Evolutionary conservation across 2,888 invertebrate genomes (phyloP).

Genomic region (Seira ritae): DNA sequence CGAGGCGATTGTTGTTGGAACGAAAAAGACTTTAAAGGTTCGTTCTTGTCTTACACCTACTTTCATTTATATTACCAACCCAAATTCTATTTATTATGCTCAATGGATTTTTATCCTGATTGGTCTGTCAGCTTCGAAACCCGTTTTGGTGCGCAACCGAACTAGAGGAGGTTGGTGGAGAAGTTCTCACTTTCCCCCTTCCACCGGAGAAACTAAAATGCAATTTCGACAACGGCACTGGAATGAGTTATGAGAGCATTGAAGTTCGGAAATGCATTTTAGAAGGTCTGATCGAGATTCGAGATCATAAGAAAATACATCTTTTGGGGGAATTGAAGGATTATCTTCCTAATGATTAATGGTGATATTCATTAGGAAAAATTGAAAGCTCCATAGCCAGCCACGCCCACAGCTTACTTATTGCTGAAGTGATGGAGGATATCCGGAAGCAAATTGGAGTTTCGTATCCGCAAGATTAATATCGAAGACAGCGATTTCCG

Average conservation of each 20-base stretch:
- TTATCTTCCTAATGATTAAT: too few relatives aligned
- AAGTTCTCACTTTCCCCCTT: slow-evolving; percentile 65
- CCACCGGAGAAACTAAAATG: slow-evolving; percentile 65
- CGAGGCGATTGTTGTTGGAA: slow-evolving; percentile 82
- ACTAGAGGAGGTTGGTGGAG: slow-evolving; percentile 53
- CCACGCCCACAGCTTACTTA: slow-evolving; percentile 82
- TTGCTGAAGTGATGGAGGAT: slow-evolving; percentile 85
- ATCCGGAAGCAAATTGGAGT: slow-evolving; percentile 84
- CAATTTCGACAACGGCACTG: slow-evolving; percentile 73
- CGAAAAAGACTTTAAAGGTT: slow-evolving; percentile 80
- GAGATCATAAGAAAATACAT: background rate
- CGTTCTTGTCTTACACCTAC: too few relatives aligned
- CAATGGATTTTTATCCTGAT: too few relatives aligned
- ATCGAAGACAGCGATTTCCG: too few relatives aligned
- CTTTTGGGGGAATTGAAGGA: background rate
- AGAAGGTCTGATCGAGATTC: slow-evolving; percentile 60
- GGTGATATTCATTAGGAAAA: too few relatives aligned
- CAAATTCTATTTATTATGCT: too few relatives aligned
- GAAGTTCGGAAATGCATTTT: slow-evolving; percentile 74
- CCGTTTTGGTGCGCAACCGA: slow-evolving; percentile 69
- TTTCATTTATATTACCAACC: too few relatives aligned
- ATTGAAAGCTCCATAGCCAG: slow-evolving; percentile 83
- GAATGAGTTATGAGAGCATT: slow-evolving; percentile 74
- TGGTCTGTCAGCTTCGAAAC: slow-evolving; percentile 55
- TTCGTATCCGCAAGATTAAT: slow-evolving; percentile 77